Evolutionary conservation across 92 coral and sea anemone species (phyloP), one percentile per base, ranked within the genome.

Genomic region (Actinernus sp.): DNA sequence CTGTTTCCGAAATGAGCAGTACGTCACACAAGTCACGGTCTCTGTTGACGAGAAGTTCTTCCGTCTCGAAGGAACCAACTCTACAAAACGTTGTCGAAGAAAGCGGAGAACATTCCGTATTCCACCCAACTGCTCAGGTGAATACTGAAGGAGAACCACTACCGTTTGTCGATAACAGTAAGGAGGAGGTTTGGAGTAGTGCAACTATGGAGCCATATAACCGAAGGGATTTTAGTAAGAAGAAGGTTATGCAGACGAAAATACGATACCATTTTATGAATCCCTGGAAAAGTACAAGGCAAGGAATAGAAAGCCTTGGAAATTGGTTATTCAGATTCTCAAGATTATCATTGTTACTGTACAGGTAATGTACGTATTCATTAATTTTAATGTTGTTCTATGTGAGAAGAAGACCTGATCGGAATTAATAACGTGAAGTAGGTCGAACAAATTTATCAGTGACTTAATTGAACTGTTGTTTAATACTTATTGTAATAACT

Each of bases 251-350:
- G 85, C 82, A 83, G 29, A 65, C 90, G n/a, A 83, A 80, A 52
- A 63, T 95, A 4, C 81, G 61, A 40, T 95, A 92, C 47, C 99
- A 95, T 65, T 87, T 68, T 58, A 87, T 95, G 99, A 91, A 95
- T 54, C 97, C 99, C 6, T 71, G 76, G 46, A 91, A 41, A 95
- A 95, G 52, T 95, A 75, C 54, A 93, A 79, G 46, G 99, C 97
- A 0, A 79, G 97, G 26, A 84, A 88, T 21, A 80, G 99, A 39
- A 95, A 95, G 38, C 99, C 99, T 0, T 95, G 99, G 99, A 95
- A 95, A 50, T 81, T 95, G 24, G 16, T 95, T 13, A 63, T 95
- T 34, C 99, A 95, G 71, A 88, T 95, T 7, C 65, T 95, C 5
- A 95, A 95, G 66, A 88, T 95, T 10, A 49, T 87, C 28, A 83